These are phyloP conservation scores for Setophaga petechia DNA, from an alignment of 2,113 vertebrate species.

Conservation along the genomic window DNA sequence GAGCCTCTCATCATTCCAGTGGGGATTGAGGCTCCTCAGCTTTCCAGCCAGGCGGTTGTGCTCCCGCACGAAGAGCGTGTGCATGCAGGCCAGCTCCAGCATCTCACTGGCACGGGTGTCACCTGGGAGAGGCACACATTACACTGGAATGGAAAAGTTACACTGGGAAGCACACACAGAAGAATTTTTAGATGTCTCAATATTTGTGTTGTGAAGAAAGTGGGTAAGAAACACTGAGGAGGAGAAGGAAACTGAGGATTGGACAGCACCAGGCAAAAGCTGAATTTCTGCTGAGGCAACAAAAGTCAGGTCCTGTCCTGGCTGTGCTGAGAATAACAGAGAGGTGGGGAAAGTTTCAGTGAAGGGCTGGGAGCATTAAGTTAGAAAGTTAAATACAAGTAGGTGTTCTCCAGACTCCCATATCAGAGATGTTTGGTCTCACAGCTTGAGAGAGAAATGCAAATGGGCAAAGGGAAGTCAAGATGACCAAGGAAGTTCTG, in stretches of 20 bases:
- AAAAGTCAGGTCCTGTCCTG: neutral
- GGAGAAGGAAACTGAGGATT: neutral
- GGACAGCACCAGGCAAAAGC: neutral
- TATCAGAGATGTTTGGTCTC: neutral
- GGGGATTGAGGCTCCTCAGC: conserved; percentile 80
- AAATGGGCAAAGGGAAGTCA: neutral
- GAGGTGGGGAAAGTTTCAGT: neutral
- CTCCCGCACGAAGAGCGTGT: conserved; percentile 86
- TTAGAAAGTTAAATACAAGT: neutral
- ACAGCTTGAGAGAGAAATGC: neutral
- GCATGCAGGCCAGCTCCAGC: conserved; percentile 81
- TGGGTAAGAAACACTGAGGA: neutral
- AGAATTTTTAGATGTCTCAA: fast-evolving
- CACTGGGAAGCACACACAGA: fast-evolving
- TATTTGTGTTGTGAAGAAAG: neutral
- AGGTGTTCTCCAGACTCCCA: neutral
- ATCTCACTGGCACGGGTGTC: conserved; percentile 85
- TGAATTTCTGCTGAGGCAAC: neutral
- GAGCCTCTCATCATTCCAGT: conserved; percentile 80
- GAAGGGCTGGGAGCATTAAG: neutral
- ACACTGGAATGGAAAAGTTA: neutral
- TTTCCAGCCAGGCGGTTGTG: conserved; percentile 83
- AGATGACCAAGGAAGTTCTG: neutral
- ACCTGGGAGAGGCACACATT: conserved; percentile 62
- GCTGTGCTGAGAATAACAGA: neutral